Evolutionary conservation across 1,140 invertebrate species (phyloP), one percentile per base, ranked within the genome.

Genomic region (Nephila pilipes): DNA sequence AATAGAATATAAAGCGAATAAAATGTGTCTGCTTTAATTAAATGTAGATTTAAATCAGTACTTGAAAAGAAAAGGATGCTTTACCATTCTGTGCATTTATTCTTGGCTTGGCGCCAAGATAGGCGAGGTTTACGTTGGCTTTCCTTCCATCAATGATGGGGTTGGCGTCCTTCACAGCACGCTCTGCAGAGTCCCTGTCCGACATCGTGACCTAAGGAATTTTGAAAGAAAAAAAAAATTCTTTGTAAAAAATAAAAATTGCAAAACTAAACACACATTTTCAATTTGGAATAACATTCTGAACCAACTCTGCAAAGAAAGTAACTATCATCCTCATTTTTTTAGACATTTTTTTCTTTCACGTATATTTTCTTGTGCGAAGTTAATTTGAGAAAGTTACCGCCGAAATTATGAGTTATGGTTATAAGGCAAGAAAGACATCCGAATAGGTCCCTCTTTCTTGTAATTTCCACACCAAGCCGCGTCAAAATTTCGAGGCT

Each of bases 131-230:
- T 46, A 99, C 99, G 96, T 99, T 99, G 46, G 99, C 99, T 96
- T 99, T 99, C 94, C 99, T 97, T 75, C 99, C 99, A 95, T 99
- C 99, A 95, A 99, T 99, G 95, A 99, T 99, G 32, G 99, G 99
- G 96, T 99, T 99, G 20, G 99, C 98, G 95, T 99, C 99, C 96
- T 99, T 99, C 95, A 98, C 99, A 29, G 99, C 99, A 95, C 98
- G 96, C 95, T 99, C 99, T 60, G 99, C 99, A 83, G 98, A 98
- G 69, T 97, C 97, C 95, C 97, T 96, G 95, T 99, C 98, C 58
- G 98, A 97, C 99, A 99, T 99, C 95, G 99, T 99, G 93, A 99
- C 98, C 99, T 99, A 96, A 5, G 95, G 94, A 90, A 75, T 90
- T 87, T 65, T 65, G 55, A 95, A n/a, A 38, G 55, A 46, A 29